Percentiles rank a stretch among this genome's conserved stretches.
These are phyloP conservation scores for Myrmophylax atrothorax DNA, from an alignment of 2,113 vertebrate genomes.

Conservation along the genomic window DNA sequence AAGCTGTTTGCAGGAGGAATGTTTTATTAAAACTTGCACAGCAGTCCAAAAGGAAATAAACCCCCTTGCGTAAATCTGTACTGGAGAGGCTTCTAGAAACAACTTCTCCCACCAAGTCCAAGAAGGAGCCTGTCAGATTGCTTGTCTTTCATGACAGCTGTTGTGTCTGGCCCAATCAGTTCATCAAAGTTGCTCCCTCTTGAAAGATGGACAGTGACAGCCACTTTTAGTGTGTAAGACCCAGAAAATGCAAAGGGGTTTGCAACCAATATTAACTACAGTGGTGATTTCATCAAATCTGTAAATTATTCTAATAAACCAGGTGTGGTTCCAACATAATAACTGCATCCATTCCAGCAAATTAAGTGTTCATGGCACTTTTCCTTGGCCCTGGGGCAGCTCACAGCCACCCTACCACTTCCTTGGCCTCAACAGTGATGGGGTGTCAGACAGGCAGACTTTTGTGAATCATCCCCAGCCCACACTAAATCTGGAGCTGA, in stretches of 20 bases:
- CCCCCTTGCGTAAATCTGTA: neutral
- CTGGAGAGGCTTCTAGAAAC: neutral
- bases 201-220: neutral
- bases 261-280: neutral
- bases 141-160: neutral
- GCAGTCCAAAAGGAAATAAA: neutral
- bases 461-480: neutral
- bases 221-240: neutral
- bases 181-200: neutral
- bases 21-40: neutral
- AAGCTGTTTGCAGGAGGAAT: neutral
- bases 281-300: neutral
- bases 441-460: neutral
- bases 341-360: neutral
- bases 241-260: neutral
- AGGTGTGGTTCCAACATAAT: neutral
- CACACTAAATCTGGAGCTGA: neutral
- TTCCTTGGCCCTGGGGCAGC: neutral
- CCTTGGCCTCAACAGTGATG: fast-evolving
- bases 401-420: neutral
- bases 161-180: neutral
- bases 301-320: neutral
- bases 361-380: neutral
- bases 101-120: neutral
- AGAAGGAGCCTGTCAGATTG: neutral